These are phyloP conservation scores for Aporophyla lueneburgensis DNA, from an alignment of 2,888 invertebrate species.

Conservation along the genomic window DNA sequence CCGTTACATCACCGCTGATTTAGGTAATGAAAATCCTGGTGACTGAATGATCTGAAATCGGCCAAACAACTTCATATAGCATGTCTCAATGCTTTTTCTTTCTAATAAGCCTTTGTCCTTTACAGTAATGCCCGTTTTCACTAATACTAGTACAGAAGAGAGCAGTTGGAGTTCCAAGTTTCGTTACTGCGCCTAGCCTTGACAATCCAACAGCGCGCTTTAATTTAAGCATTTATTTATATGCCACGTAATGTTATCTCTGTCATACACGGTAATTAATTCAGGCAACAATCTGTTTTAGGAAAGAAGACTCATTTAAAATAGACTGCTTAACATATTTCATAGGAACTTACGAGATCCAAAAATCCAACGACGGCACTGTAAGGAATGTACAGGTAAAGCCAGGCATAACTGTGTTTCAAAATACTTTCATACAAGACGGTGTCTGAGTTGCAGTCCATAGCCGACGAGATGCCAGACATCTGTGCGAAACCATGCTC, in stretches of 20 bases:
- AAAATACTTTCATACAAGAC: conserved; percentile 72
- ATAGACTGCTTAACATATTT: neutral
- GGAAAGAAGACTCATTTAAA: neutral
- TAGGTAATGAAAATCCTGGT: neutral
- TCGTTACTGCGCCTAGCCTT: neutral
- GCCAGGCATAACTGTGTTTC: conserved; percentile 71
- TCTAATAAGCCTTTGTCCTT: no score
- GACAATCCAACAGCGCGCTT: neutral
- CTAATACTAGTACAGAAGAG: neutral
- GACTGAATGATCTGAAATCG: neutral
- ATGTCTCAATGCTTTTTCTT: no score
- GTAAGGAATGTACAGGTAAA: conserved; percentile 72
- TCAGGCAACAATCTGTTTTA: no score
- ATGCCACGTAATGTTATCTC: neutral
- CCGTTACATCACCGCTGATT: neutral
- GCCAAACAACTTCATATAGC: no score
- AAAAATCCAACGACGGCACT: conserved; percentile 69
- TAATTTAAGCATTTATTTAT: neutral
- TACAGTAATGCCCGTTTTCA: neutral
- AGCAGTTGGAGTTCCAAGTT: neutral
- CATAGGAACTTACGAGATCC: conserved; percentile 69
- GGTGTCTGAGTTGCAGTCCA: conserved; percentile 73
- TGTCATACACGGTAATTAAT: no score
- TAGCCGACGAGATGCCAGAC: conserved; percentile 65
- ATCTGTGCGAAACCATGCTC: conserved; percentile 77